phyloP scores from a whole-genome alignment of 2,888 invertebrate species.

The Drosophila anomalata region DNA sequence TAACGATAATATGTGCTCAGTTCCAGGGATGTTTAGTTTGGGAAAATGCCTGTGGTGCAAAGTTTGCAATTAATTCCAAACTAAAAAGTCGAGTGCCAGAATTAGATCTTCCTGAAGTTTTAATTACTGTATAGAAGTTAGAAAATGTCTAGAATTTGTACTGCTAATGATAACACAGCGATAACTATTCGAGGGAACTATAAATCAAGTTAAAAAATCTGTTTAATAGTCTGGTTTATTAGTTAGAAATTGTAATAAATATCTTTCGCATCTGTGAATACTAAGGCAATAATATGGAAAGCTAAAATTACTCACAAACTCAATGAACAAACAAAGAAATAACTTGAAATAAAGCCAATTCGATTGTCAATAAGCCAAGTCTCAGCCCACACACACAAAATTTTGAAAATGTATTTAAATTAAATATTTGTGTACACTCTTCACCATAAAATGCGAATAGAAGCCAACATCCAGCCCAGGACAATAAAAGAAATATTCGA shows the following conservation, averaged over 20 bases:
- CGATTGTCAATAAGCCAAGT: constrained; percentile 5
- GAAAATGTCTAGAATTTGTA: no score
- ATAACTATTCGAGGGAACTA: not conserved
- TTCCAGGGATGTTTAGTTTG: constrained; percentile 26
- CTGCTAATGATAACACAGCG: no score
- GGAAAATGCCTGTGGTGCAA: constrained; percentile 22
- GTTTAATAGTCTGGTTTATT: no score
- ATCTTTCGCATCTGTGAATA: constrained; percentile 21
- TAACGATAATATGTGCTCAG: constrained; percentile 40
- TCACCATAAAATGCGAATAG: constrained; percentile 25
- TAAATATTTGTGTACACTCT: constrained; percentile 53
- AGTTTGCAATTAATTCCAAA: constrained; percentile 51
- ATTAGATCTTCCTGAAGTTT: not conserved
- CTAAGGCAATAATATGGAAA: constrained; percentile 51
- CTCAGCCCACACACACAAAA: constrained; percentile 11
- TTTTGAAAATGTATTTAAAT: constrained; percentile 46
- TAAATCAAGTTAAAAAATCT: not conserved
- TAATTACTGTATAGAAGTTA: not conserved
- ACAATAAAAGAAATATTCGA: constrained; percentile 41
- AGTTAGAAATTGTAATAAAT: no score
- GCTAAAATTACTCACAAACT: constrained; percentile 46
- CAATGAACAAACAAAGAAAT: constrained; percentile 49
- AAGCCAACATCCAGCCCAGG: constrained; percentile 55
- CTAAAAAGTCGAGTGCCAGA: constrained; percentile 17
- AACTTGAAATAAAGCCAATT: constrained; percentile 35